Conservation (phyloP, 2,113 vertebrate genomes). For the Peucedramus taeniatus region DNA sequence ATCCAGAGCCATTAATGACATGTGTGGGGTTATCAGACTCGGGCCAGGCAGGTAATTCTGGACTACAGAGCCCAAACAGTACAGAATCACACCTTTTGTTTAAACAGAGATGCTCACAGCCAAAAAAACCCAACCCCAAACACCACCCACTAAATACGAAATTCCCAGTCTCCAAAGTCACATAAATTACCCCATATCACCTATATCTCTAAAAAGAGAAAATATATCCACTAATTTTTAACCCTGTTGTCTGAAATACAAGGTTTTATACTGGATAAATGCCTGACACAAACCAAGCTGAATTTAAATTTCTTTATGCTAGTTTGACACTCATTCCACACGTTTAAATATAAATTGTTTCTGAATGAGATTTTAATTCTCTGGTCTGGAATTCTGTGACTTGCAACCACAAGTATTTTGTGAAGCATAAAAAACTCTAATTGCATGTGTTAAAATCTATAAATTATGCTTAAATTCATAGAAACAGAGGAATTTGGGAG, state of each 20-base stretch:
- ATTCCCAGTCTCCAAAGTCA: not conserved
- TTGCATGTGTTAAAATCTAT: not conserved
- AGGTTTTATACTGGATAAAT: not conserved
- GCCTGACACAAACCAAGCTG: not conserved
- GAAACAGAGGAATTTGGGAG: not conserved
- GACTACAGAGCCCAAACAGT: not conserved
- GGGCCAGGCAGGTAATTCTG: not conserved
- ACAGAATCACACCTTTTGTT: not conserved
- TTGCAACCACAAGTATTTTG: not conserved
- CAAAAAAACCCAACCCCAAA: not conserved
- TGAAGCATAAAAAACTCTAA: not conserved
- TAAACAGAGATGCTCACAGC: not conserved
- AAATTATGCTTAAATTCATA: not conserved
- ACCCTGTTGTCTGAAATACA: not conserved
- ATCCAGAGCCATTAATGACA: not conserved
- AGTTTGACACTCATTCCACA: not conserved
- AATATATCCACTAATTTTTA: not conserved
- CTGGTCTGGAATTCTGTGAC: not conserved
- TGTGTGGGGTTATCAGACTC: not conserved
- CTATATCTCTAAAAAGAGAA: not conserved
- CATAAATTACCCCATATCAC: not conserved
- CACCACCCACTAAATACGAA: not conserved
- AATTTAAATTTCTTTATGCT: not conserved
- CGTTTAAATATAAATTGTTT: not conserved
- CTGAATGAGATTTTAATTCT: not conserved